A percentile compares a stretch with the other conserved stretches of the same genome.
phyloP scores from a whole-genome alignment of 2,888 invertebrate species.

The Aelia acuminata region DNA sequence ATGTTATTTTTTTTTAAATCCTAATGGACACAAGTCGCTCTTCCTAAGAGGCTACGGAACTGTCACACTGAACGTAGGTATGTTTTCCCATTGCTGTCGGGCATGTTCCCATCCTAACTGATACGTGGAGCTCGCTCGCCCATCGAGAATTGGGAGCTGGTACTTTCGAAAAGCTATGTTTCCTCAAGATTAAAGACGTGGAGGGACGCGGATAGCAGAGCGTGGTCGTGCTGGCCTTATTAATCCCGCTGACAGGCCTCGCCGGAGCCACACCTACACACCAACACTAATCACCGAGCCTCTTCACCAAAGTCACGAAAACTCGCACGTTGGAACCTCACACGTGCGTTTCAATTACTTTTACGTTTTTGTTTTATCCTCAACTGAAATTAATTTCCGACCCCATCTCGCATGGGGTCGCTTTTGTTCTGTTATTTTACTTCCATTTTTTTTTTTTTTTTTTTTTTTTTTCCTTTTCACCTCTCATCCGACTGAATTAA shows the following conservation, averaged over 20 bases:
- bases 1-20: no score
- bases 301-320: slow-evolving; percentile 45
- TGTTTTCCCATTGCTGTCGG: not conserved
- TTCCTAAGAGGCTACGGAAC: not conserved
- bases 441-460: not conserved
- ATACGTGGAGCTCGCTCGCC: slow-evolving; percentile 13
- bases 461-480: slow-evolving; percentile 10
- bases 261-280: slow-evolving; percentile 35
- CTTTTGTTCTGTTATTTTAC: slow-evolving; percentile 26
- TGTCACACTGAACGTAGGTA: not conserved
- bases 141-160: not conserved
- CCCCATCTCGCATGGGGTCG: slow-evolving; percentile 26
- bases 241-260: slow-evolving; percentile 55
- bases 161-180: slow-evolving; percentile 38
- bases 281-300: slow-evolving; percentile 55
- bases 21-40: no score
- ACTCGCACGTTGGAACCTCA: slow-evolving; percentile 52
- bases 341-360: slow-evolving; percentile 56
- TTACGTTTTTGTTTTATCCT: slow-evolving; percentile 51
- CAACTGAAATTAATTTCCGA: slow-evolving; percentile 54
- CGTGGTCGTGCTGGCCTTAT: slow-evolving; percentile 52
- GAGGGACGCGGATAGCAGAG: slow-evolving; percentile 9
- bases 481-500: slow-evolving; percentile 40
- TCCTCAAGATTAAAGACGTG: slow-evolving; percentile 34
- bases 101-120: not conserved